A percentile compares a stretch with the other conserved stretches of the same genome.
These are phyloP conservation scores for Apogon hyalosoma DNA, from an alignment of 2,797 vertebrate species.

Conservation along the genomic window DNA sequence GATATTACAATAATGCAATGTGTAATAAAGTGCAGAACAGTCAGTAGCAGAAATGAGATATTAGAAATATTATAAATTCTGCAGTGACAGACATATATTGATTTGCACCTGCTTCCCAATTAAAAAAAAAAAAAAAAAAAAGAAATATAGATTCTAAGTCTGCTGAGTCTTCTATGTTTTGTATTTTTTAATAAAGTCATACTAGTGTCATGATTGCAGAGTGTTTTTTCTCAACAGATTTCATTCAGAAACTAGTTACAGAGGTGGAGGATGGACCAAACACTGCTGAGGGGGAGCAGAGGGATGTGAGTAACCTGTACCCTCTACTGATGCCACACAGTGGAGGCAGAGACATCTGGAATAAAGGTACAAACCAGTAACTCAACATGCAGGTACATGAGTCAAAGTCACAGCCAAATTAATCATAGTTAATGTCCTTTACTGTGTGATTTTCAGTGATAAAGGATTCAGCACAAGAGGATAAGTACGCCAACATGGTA, in stretches of 20 bases:
- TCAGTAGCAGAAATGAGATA: too few relatives aligned
- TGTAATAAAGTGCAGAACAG: too few relatives aligned
- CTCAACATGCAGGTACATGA: neutral
- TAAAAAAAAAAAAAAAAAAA: too few relatives aligned
- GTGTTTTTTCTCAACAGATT: conserved; percentile 69
- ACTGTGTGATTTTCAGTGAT: conserved; percentile 45
- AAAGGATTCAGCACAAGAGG: conserved; percentile 75
- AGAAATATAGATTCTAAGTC: too few relatives aligned
- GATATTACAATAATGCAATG: too few relatives aligned
- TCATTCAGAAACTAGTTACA: conserved; percentile 83
- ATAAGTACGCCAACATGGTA: conserved; percentile 81
- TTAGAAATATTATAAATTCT: too few relatives aligned
- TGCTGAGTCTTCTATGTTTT: too few relatives aligned
- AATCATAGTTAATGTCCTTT: neutral
- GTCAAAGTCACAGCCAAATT: neutral
- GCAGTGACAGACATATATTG: too few relatives aligned
- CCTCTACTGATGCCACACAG: conserved; percentile 77
- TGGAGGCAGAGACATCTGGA: conserved; percentile 70
- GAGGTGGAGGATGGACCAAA: conserved; percentile 77
- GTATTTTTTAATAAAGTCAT: too few relatives aligned
- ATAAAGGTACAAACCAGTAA: conserved; percentile 69
- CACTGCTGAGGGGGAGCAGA: conserved; percentile 71
- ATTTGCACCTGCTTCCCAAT: too few relatives aligned
- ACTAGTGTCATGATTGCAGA: neutral
- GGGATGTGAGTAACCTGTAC: conserved; percentile 72